Percentiles rank a stretch among this genome's conserved stretches.
Evolutionary conservation across 2,888 invertebrate genomes (phyloP).

Genomic region (Cristatella mucedo): DNA sequence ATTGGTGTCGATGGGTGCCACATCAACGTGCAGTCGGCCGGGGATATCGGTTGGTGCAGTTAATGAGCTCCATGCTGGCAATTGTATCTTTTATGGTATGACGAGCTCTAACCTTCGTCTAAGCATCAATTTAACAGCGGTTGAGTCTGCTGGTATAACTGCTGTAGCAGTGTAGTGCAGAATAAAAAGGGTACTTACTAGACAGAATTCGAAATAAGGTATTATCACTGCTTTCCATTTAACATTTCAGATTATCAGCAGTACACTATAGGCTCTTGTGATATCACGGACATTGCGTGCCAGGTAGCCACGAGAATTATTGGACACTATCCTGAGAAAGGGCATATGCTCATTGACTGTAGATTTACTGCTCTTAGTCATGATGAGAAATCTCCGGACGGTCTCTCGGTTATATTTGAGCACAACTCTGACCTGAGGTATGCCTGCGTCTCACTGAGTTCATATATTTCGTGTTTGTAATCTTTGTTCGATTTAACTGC

Average conservation of each 20-base stretch:
- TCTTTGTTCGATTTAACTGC: no score
- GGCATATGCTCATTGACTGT: slow-evolving; percentile 27
- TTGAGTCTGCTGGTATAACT: no score
- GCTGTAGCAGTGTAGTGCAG: no score
- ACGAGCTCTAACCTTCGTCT: no score
- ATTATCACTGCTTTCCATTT: no score
- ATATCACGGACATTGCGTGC: slow-evolving; percentile 22
- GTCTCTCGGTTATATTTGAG: slow-evolving; percentile 21
- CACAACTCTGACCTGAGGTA: slow-evolving; percentile 25
- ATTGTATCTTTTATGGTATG: slow-evolving; percentile 35
- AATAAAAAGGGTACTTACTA: no score
- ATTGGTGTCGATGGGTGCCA: slow-evolving; percentile 29
- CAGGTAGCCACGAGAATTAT: slow-evolving; percentile 28
- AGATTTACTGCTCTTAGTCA: slow-evolving; percentile 24
- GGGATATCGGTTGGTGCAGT: slow-evolving; percentile 19
- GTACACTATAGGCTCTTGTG: slow-evolving; percentile 21
- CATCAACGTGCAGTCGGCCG: slow-evolving; percentile 30
- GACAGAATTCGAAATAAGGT: no score
- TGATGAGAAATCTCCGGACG: slow-evolving; percentile 18
- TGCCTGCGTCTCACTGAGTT: no score
- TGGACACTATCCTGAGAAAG: slow-evolving; percentile 22
- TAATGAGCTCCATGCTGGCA: slow-evolving; percentile 36
- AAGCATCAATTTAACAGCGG: no score
- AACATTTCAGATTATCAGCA: slow-evolving; percentile 20
- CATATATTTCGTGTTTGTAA: no score